Conservation (phyloP, 2,797 vertebrate genomes). For the Rhynchonycteris naso region DNA sequence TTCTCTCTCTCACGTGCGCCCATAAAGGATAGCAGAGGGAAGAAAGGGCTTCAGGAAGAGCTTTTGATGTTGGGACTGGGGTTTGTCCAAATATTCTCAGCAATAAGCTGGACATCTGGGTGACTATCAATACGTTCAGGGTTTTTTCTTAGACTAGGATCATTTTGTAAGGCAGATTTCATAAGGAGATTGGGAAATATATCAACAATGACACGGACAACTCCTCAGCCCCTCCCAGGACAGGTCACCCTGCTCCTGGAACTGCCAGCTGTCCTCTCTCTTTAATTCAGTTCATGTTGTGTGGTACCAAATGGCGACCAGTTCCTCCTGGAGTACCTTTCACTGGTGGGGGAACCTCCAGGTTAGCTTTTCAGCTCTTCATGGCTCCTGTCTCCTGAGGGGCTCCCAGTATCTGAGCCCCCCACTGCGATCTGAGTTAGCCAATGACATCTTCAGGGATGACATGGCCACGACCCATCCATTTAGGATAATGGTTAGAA, state of each 20-base stretch:
- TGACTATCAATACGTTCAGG: not conserved
- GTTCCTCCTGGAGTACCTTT: not conserved
- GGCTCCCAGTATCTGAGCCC: not conserved
- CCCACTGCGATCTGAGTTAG: not conserved
- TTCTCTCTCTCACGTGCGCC: rapidly evolving
- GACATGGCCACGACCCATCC: rapidly evolving
- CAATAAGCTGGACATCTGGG: not conserved
- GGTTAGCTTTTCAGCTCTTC: not conserved
- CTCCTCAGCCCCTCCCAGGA: rapidly evolving
- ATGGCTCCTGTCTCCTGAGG: rapidly evolving
- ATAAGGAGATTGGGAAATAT: not conserved
- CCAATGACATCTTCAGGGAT: not conserved
- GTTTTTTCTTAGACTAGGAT: not conserved
- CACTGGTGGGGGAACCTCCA: rapidly evolving
- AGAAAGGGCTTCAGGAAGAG: not conserved
- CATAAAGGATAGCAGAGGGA: rapidly evolving
- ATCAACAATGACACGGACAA: not conserved
- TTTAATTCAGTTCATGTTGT: not conserved
- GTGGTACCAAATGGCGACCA: not conserved
- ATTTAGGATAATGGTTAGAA: not conserved
- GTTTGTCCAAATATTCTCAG: not conserved
- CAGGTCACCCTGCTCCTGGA: not conserved
- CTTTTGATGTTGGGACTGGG: rapidly evolving
- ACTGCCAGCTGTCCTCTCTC: not conserved
- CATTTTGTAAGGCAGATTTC: not conserved